Conservation (phyloP, 2,797 vertebrate species). For the Phoeniculus purpureus region DNA sequence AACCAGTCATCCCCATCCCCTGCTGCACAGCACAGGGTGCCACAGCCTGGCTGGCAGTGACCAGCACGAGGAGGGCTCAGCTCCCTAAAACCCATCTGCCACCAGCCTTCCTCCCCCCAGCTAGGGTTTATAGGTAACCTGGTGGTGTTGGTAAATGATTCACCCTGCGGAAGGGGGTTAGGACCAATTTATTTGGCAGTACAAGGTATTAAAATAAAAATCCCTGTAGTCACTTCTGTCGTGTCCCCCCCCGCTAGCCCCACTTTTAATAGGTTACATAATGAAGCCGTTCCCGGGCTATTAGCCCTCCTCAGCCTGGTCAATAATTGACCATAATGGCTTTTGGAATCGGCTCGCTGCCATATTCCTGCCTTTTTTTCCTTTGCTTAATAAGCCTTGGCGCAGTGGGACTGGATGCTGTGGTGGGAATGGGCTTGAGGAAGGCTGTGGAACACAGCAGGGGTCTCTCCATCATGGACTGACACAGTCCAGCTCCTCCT, state of each 20-base stretch:
- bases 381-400: constrained; percentile 3
- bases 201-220: constrained; percentile 61
- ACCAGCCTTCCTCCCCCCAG: neutral
- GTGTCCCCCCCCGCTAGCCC: constrained; percentile 43
- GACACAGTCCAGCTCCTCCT: neutral
- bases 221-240: constrained; percentile 51
- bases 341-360: constrained; percentile 43
- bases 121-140: neutral
- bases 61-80: neutral
- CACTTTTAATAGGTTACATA: constrained; percentile 74
- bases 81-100: neutral
- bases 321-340: constrained; percentile 66
- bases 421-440: neutral
- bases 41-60: accelerated
- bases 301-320: constrained; percentile 59
- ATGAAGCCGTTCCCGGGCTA: constrained; percentile 63
- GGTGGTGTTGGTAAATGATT: constrained; percentile 59
- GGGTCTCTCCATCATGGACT: accelerated
- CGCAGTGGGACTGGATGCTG: neutral
- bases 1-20: neutral
- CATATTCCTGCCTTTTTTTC: neutral
- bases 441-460: neutral
- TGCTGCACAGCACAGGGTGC: neutral
- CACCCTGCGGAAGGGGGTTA: constrained; percentile 51
- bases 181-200: constrained; percentile 37